These are phyloP conservation scores for Spheniscus humboldti DNA, from an alignment of 2,797 vertebrate genomes.

Conservation along the genomic window DNA sequence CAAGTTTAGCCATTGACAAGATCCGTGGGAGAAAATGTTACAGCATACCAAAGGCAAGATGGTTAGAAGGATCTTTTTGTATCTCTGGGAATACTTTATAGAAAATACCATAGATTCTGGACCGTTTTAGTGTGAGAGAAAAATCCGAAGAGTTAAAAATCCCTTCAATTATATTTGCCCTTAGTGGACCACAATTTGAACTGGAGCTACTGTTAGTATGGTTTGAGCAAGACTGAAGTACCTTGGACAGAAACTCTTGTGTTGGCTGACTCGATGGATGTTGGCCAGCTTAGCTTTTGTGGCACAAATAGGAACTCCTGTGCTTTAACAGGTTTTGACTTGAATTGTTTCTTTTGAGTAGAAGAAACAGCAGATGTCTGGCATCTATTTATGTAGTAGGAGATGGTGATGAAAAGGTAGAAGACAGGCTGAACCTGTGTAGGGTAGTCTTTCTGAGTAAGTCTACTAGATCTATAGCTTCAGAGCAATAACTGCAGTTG, in stretches of 20 bases:
- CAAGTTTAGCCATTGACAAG: background rate
- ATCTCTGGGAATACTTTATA: background rate
- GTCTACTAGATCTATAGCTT: background rate
- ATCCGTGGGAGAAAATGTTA: background rate
- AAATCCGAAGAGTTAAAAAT: background rate
- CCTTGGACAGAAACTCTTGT: background rate
- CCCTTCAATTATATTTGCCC: background rate
- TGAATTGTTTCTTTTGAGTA: background rate
- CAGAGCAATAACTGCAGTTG: background rate
- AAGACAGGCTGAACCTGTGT: background rate
- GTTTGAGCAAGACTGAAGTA: background rate
- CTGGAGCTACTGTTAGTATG: background rate
- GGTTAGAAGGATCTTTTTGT: background rate
- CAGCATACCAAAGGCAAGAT: background rate
- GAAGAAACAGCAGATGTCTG: background rate
- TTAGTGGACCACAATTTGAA: background rate
- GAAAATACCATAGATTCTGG: background rate
- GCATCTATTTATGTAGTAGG: background rate
- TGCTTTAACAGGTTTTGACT: background rate
- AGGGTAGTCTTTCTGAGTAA: background rate
- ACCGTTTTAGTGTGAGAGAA: background rate
- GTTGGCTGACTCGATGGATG: background rate
- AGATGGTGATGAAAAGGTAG: background rate
- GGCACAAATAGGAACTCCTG: background rate
- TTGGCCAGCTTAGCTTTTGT: background rate